Evolutionary conservation across 2,888 invertebrate species (phyloP), one percentile per base, ranked within the genome.

Genomic region (Drosophila aldrichi): DNA sequence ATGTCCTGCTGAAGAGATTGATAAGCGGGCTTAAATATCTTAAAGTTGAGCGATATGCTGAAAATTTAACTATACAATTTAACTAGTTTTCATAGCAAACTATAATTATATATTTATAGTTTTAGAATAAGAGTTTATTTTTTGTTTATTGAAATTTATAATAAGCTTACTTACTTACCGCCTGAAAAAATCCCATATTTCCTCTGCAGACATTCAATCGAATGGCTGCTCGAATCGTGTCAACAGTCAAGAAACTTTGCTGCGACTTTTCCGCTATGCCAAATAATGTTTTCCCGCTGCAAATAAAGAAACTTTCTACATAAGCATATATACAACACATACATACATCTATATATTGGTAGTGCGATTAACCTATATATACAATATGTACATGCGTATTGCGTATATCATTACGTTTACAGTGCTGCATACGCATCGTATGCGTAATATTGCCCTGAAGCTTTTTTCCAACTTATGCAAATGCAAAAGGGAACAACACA

Each of bases 391-490:
- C 49, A 54, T 54, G 36, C 20, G 38, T 54, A 32, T 32, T 38
- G 38, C 54, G 54, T 54, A 54, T 54, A 54, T 54, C 38, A 61
- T 41, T 54, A 58, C 36, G 57, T 57, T 73, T 40, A 48, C 12
- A 54, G 29, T 46, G 32, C 32, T 51, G 41, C 61, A 56, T 54
- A 70, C 82, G 77, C 60, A 82, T 67, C 82, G 82, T 77, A 88
- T 88, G 68, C 88, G 86, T 68, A 75, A 88, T 85, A 70, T 84
- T 74, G 81, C 85, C 81, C 76, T 74, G 76, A 63, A 61, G 70
- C 63, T 67, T 63, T 71, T 71, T 75, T 70, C 44, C 38, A 75
- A 82, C 74, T 79, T 88, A 88, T 88, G 89, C 89, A 85, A 88
- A 85, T 83, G 68, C 56, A 51, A 14, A 14, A 14, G 34, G 52